phyloP scores from a whole-genome alignment of 2,113 vertebrate genomes.

The Pristiophorus japonicus region DNA sequence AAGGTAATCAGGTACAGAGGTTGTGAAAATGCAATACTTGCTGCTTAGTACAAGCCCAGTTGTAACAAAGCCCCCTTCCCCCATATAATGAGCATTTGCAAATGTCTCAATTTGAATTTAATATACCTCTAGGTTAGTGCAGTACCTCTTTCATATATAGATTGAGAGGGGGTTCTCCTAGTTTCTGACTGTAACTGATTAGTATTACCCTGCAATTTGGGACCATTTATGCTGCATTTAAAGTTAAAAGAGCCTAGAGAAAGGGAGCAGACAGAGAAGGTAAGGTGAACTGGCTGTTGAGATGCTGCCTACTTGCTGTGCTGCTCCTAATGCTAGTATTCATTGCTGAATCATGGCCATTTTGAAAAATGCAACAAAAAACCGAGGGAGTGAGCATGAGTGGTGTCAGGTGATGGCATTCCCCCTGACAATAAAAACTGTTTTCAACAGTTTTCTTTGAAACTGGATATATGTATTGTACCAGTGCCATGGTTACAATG shows the following conservation, averaged over 20 bases:
- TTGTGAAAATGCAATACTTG: background rate
- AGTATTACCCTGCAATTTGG: background rate
- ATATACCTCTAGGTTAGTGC: background rate
- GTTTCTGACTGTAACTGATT: background rate
- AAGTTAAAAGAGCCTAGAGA: background rate
- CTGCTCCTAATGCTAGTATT: background rate
- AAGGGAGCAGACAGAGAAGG: background rate
- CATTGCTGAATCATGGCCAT: background rate
- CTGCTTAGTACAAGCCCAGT: background rate
- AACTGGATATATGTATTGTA: background rate
- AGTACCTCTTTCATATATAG: background rate
- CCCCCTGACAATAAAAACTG: background rate
- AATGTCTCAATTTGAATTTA: background rate
- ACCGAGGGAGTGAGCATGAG: background rate
- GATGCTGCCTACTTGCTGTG: background rate
- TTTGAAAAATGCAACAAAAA: background rate
- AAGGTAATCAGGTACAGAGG: conserved; percentile 21
- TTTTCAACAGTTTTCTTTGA: background rate
- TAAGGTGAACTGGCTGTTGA: background rate
- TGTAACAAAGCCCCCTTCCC: background rate
- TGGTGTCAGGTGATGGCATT: background rate
- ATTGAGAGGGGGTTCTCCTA: background rate
- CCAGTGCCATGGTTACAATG: background rate
- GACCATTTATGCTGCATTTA: background rate
- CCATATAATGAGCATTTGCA: background rate